Evolutionary conservation across 2,113 vertebrate species (phyloP), one percentile per base, ranked within the genome.

Genomic region (Poecile atricapillus): DNA sequence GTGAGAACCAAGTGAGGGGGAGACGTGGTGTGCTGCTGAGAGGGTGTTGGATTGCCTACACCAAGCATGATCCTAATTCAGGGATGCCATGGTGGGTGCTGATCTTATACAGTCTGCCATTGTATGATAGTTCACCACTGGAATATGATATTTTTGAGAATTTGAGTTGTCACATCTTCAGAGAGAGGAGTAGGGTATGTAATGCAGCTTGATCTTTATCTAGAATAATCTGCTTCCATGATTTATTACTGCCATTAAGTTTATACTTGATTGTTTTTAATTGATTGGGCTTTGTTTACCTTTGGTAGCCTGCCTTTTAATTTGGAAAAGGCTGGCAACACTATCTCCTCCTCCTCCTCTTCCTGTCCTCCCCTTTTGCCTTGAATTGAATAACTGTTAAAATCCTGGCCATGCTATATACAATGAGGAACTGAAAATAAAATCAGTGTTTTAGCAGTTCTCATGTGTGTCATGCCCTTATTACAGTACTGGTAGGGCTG

Each of bases 391-490:
- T 85, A 70, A 62, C 39, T 86, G 52, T 65, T 75, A 21, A 53
- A 75, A 78, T 86, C 53, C 52, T 63, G 65, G 13, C 41, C 0
- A 1, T 46, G 31, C 47, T 67, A 7, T 67, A 7, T 83, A 12
- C 1, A 5, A 49, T 31, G 52, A 53, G 15, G 44, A 37, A 62
- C n/a, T 68, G 62, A 69, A 89, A 92, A 90, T 70, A 71, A 86
- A 83, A 81, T 46, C 31, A 49, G 28, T 89, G 73, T 92, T 67
- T 49, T 39, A 78, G 56, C 41, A 68, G 60, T 80, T 86, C 60
- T 94, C 15, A 5, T 68, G n/a, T 64, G 59, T 96, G 65, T 83
- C 68, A 27, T 95, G 83, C 83, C 79, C 83, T 93, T 89, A 73
- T 89, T 93, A 46, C 46, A 68, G 73, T 37, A 92, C 28, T 27